phyloP scores from a whole-genome alignment of 2,888 invertebrate species.

The Electrophaes corylata region DNA sequence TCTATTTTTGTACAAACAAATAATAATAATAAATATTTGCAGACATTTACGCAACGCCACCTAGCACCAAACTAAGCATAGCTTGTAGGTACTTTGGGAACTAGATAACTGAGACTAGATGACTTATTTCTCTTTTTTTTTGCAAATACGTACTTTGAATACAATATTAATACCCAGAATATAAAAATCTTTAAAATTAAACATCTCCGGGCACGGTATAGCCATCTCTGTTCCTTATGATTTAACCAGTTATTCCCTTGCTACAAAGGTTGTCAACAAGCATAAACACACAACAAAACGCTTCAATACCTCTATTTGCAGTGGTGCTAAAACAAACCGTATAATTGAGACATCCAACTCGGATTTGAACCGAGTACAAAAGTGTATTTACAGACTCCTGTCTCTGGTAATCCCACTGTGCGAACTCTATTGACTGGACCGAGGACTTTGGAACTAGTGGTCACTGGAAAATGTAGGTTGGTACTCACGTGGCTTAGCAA shows the following conservation, averaged over 20 bases:
- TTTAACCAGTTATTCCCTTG: background rate
- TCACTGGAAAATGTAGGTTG: slow-evolving; percentile 15
- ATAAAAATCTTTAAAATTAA: too few relatives aligned
- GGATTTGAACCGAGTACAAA: slow-evolving; percentile 23
- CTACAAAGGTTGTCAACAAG: background rate
- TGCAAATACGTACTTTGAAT: too few relatives aligned
- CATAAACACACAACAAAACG: slow-evolving; percentile 3
- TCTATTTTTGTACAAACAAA: too few relatives aligned
- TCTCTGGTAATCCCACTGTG: slow-evolving; percentile 23
- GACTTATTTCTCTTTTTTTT: too few relatives aligned
- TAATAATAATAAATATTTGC: too few relatives aligned
- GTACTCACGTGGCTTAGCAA: background rate
- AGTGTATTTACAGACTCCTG: slow-evolving; percentile 23
- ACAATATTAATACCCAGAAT: too few relatives aligned
- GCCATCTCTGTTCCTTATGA: background rate
- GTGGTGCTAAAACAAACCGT: slow-evolving; percentile 16
- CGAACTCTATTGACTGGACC: slow-evolving; percentile 19
- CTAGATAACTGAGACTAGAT: too few relatives aligned
- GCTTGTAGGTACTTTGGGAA: too few relatives aligned
- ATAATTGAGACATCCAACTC: slow-evolving; percentile 23
- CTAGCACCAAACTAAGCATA: too few relatives aligned
- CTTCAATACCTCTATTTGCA: slow-evolving; percentile 12
- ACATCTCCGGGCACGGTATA: too few relatives aligned
- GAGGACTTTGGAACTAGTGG: slow-evolving; percentile 15
- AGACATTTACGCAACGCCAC: too few relatives aligned